These are phyloP conservation scores for Abscondita cerata DNA, from an alignment of 2,888 invertebrate species.

Conservation along the genomic window DNA sequence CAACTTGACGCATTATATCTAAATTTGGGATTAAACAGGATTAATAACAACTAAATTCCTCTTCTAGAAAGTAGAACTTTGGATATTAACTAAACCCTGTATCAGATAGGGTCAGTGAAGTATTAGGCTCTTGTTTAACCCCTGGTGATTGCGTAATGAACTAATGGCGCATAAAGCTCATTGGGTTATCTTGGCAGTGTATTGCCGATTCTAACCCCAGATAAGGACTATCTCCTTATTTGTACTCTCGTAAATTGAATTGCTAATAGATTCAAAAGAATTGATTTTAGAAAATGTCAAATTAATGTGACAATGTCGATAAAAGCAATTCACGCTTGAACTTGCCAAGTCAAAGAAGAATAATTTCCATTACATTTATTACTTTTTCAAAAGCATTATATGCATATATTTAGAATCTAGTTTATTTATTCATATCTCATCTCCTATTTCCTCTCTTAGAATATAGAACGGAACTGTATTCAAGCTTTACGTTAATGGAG, in stretches of 20 bases:
- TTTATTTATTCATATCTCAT: conserved; percentile 12
- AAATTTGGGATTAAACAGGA: conserved; percentile 14
- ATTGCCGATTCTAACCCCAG: conserved; percentile 19
- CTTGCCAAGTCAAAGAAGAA: neutral
- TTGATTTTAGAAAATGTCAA: conserved; percentile 19
- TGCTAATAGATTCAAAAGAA: conserved; percentile 25
- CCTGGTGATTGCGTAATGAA: conserved; percentile 44
- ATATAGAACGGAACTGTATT: conserved; percentile 7
- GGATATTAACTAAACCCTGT: conserved; percentile 42
- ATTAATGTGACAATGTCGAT: neutral
- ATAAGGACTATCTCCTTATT: conserved; percentile 27
- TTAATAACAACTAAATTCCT: conserved; percentile 29
- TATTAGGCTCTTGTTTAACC: conserved; percentile 46
- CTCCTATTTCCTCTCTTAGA: conserved; percentile 6
- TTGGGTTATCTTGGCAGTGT: conserved; percentile 35
- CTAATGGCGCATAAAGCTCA: conserved; percentile 40
- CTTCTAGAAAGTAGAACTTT: conserved; percentile 32
- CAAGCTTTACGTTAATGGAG: conserved; percentile 10
- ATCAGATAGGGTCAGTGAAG: conserved; percentile 45
- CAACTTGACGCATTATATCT: conserved; percentile 15
- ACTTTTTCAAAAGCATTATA: conserved; percentile 1
- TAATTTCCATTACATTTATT: neutral
- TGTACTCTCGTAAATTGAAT: conserved; percentile 24
- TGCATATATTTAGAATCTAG: conserved; percentile 8
- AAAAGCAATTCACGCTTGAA: neutral